phyloP scores from a whole-genome alignment of 2,888 invertebrate species.

The Polymixis flavicincta region DNA sequence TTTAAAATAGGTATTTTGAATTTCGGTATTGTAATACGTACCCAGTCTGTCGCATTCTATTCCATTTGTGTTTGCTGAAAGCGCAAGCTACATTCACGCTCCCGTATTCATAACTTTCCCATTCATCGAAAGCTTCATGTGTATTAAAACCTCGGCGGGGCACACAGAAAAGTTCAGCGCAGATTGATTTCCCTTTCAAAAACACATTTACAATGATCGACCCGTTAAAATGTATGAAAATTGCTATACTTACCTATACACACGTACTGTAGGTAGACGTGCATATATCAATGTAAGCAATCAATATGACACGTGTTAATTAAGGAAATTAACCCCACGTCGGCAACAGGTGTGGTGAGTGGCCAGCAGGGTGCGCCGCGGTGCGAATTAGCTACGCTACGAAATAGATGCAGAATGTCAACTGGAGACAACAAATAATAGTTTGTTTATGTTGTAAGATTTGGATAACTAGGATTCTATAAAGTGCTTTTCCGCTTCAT shows the following conservation, averaged over 20 bases:
- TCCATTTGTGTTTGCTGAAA: neutral
- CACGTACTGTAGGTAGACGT: neutral
- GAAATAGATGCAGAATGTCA: neutral
- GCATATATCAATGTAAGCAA: conserved; percentile 5
- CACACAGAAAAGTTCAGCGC: neutral
- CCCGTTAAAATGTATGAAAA: neutral
- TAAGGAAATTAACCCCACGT: conserved; percentile 53
- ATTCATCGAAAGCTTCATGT: neutral
- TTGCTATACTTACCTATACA: neutral
- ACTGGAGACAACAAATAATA: neutral
- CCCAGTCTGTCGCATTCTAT: no score
- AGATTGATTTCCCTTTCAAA: conserved; percentile 8
- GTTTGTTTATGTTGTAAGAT: neutral
- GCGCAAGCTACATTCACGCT: neutral
- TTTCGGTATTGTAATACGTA: no score
- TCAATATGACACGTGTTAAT: conserved; percentile 45
- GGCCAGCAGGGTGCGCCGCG: conserved; percentile 44
- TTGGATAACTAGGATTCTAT: neutral
- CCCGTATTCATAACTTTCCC: conserved; percentile 2
- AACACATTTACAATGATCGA: neutral
- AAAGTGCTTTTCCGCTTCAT: no score
- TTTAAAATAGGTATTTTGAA: no score
- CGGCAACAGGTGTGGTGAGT: conserved; percentile 58
- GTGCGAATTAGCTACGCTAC: neutral
- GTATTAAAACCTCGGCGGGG: conserved; percentile 9